These are phyloP conservation scores for Clistopyga incitator DNA, from an alignment of 2,888 invertebrate species.

Conservation along the genomic window DNA sequence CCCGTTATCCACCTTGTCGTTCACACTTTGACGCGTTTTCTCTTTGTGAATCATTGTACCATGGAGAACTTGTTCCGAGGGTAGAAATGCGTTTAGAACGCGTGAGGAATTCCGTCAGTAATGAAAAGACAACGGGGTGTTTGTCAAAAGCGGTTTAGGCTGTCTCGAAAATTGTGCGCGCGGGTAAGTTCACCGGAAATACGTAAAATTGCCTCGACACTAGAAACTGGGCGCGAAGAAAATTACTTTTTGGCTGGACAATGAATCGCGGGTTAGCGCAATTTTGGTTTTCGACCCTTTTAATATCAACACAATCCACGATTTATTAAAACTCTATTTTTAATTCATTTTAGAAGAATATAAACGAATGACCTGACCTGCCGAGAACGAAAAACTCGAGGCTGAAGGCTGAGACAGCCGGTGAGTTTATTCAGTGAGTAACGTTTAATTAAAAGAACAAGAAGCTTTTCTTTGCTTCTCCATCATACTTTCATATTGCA, in stretches of 20 bases:
- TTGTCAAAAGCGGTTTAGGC: not conserved
- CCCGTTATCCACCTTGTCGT: conserved; percentile 13
- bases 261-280: conserved; percentile 19
- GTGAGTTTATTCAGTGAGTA: conserved; percentile 19
- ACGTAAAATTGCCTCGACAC: not conserved
- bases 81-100: conserved; percentile 43
- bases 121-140: conserved; percentile 15
- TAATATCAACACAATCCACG: conserved; percentile 29
- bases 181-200: not conserved
- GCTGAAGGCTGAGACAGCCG: conserved; percentile 1
- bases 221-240: not conserved
- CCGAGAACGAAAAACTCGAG: conserved; percentile 24
- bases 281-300: conserved; percentile 22
- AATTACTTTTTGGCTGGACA: conserved; percentile 56
- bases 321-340: conserved; percentile 54
- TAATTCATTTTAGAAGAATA: conserved; percentile 46
- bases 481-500: conserved; percentile 7
- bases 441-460: conserved; percentile 61
- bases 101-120: conserved; percentile 44
- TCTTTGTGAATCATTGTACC: conserved; percentile 10
- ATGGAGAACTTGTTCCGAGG: conserved; percentile 31
- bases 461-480: conserved; percentile 15
- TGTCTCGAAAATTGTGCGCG: not conserved
- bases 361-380: conserved; percentile 38
- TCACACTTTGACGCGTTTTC: conserved; percentile 24